Conservation (phyloP, 2,113 vertebrate species). For the Mustelus asterias region DNA sequence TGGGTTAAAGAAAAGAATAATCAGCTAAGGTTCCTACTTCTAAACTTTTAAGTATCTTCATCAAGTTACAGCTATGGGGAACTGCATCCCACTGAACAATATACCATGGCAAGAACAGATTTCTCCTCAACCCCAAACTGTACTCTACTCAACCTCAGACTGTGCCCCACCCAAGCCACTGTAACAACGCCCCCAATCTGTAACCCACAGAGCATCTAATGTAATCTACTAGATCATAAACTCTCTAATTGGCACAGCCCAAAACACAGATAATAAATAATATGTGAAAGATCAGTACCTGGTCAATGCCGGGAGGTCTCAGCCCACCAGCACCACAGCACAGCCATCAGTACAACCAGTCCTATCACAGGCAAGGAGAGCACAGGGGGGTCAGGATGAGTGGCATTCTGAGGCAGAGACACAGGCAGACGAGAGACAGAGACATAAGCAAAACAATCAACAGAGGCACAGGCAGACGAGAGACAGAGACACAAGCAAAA, state of each 20-base stretch:
- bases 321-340: conserved; percentile 92
- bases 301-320: conserved; percentile 75
- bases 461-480: too few relatives aligned
- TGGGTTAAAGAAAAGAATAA: neutral
- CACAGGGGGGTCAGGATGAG: conserved; percentile 63
- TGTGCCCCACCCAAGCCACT: neutral
- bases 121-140: neutral
- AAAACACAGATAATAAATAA: conserved; percentile 49
- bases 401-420: conserved; percentile 64
- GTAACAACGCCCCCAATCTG: neutral
- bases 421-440: conserved; percentile 44
- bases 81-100: neutral
- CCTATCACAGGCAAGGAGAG: conserved; percentile 77
- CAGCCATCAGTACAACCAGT: conserved; percentile 86
- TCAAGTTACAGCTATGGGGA: neutral
- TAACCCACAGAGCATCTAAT: neutral
- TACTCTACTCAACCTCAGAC: neutral
- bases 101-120: neutral
- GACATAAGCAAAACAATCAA: neutral
- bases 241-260: conserved; percentile 17
- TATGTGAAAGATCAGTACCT: conserved; percentile 70
- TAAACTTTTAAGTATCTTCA: neutral
- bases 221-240: neutral
- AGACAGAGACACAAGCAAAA: neutral
- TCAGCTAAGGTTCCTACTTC: neutral